Evolutionary conservation across 2,113 vertebrate genomes (phyloP).

Genomic region (Lichenostomus cassidix): DNA sequence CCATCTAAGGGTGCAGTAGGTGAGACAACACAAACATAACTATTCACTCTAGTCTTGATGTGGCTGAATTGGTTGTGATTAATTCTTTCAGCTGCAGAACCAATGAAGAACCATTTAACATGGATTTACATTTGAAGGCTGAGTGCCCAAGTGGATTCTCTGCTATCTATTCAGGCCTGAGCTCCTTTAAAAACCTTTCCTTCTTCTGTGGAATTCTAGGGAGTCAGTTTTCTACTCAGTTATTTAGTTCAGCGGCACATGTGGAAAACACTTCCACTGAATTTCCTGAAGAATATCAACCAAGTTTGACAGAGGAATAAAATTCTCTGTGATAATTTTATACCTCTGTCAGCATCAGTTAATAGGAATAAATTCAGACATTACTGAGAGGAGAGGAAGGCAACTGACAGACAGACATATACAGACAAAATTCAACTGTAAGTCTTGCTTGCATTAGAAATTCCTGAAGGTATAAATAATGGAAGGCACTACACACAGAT

Average conservation of each 20-base stretch:
- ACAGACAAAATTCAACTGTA: slow-evolving; percentile 17
- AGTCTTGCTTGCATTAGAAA: neutral
- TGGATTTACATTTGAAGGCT: neutral
- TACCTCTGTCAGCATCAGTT: neutral
- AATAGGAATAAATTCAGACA: slow-evolving; percentile 4
- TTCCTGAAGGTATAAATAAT: slow-evolving; percentile 16
- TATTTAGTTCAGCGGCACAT: neutral
- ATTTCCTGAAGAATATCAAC: neutral
- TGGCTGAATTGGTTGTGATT: neutral
- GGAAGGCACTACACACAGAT: neutral
- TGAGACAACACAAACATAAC: neutral
- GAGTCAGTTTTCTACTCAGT: neutral
- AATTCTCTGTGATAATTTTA: neutral
- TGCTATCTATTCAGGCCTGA: neutral
- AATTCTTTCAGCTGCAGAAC: neutral
- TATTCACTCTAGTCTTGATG: neutral
- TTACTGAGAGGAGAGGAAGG: neutral
- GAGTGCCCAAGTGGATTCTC: neutral
- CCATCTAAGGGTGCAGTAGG: neutral
- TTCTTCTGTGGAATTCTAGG: neutral
- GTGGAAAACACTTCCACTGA: neutral
- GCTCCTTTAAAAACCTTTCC: neutral
- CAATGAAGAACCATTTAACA: neutral
- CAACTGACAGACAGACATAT: slow-evolving; percentile 21
- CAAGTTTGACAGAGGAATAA: neutral